Base-by-base conservation (phyloP, 1,140 invertebrate genomes). In the Bombyx mori region DNA sequence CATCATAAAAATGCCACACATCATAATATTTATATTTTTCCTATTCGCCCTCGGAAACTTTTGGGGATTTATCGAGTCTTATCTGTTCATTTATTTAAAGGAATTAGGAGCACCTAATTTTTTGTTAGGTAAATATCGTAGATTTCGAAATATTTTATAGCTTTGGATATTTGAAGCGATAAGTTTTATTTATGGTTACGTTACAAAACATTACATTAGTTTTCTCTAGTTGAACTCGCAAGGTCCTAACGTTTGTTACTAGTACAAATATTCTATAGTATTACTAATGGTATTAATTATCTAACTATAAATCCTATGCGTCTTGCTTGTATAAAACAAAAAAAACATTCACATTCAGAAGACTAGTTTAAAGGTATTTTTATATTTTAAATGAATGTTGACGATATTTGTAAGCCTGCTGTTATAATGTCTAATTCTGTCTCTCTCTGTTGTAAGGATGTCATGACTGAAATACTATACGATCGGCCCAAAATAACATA, bases 1-100 rank as follows among this genome's bases (percentile, higher is more conserved):
- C 69, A 90, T 94, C n/a, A 88, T 93, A 44, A 92, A 91, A 79
- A 91, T 93, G 89, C 92, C 93, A 8, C 91, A 93, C 72, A 91
- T 94, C 18, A 92, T 93, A 43, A 88, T 93, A 10, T 94, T 94
- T 71, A 92, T 96, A 63, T 89, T 93, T 61, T 94, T 95, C 72
- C 87, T 95, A 10, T 94, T 94, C 72, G 88, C 92, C 12, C 78
- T 95, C 22, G 94, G 94, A 47, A 94, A 93, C 73, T 91, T 93
- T 75, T 96, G 94, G 94, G 94, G 94, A 42, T 96, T 95, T 75
- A 93, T 95, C 44, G 94, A 96, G 82, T 94, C 93, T 8, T 97
- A 94, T 74, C 84, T 96, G 1, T 96, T 96, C 75, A 89, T 95
- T 61, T 96, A 95, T 81, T 89, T 96, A 44, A 94, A 93, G 79